phyloP scores from a whole-genome alignment of 2,888 invertebrate species.

The Xanthorhoe designata region DNA sequence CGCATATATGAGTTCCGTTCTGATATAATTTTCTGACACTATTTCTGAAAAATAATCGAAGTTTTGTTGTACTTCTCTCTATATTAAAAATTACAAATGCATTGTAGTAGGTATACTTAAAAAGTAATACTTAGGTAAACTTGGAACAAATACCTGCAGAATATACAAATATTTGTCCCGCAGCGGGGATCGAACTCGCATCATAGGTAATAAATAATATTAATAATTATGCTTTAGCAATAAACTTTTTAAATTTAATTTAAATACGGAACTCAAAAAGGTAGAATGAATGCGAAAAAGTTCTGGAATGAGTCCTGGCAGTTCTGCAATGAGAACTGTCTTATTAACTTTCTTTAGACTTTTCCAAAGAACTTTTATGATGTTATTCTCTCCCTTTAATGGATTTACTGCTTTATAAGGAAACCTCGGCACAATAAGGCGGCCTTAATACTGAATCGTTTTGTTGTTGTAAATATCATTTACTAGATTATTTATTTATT shows the following conservation, averaged over 20 bases:
- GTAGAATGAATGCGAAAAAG: slow-evolving; percentile 65
- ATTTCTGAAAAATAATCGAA: too few species aligned
- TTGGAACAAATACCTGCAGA: too few species aligned
- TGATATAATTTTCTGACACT: not conserved
- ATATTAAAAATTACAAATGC: too few species aligned
- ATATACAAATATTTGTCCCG: too few species aligned
- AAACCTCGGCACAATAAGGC: slow-evolving; percentile 49
- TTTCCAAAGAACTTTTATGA: slow-evolving; percentile 53
- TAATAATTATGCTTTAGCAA: too few species aligned
- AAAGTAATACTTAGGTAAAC: too few species aligned
- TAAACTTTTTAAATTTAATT: not conserved
- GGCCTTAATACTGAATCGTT: not conserved
- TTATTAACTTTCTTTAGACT: slow-evolving; percentile 61
- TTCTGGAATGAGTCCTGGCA: slow-evolving; percentile 61
- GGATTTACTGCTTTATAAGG: slow-evolving; percentile 53
- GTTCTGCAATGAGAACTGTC: slow-evolving; percentile 57
- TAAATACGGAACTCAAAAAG: slow-evolving; percentile 47
- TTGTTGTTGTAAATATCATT: not conserved
- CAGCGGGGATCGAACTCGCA: too few species aligned
- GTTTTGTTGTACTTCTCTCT: too few species aligned
- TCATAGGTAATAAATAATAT: too few species aligned
- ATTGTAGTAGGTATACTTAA: too few species aligned
- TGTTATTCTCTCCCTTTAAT: slow-evolving; percentile 55
- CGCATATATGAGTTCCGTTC: not conserved
- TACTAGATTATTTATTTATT: too few species aligned